Evolutionary conservation across 2,888 invertebrate genomes (phyloP).

Genomic region (Mimachlamys varia): DNA sequence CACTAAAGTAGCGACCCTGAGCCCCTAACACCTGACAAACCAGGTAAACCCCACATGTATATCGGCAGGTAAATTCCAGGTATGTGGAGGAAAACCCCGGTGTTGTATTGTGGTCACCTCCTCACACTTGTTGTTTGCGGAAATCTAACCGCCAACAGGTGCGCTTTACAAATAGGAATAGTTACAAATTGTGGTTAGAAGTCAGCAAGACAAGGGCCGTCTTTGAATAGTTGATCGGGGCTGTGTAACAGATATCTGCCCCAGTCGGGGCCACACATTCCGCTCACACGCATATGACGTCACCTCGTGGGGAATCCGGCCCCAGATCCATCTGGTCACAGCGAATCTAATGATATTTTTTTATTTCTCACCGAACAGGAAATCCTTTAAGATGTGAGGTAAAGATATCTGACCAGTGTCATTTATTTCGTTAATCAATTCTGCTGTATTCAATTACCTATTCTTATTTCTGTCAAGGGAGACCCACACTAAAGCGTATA

Average conservation of each 20-base stretch:
- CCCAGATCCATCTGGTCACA: not conserved
- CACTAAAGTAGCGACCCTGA: not conserved
- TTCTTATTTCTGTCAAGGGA: no score
- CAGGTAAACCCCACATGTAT: slow-evolving; percentile 34
- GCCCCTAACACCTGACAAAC: slow-evolving; percentile 19
- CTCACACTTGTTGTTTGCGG: slow-evolving; percentile 23
- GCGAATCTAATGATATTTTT: not conserved
- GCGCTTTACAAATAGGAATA: not conserved
- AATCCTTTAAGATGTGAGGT: not conserved
- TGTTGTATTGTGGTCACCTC: slow-evolving; percentile 16
- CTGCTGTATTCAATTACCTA: no score
- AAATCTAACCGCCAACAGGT: slow-evolving; percentile 8
- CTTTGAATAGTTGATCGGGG: not conserved
- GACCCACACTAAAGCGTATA: no score
- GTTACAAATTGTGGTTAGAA: slow-evolving; percentile 14
- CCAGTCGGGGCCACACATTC: not conserved
- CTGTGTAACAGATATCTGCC: not conserved
- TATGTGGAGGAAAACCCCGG: not conserved
- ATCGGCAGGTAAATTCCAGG: slow-evolving; percentile 31
- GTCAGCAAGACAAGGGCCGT: not conserved
- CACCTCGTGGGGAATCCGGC: not conserved
- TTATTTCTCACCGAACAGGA: not conserved
- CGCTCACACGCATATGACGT: not conserved
- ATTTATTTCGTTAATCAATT: not conserved
- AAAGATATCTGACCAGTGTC: not conserved